These are phyloP conservation scores for Lepidocyrtinus sp. DNA, from an alignment of 2,888 invertebrate species.

Conservation along the genomic window DNA sequence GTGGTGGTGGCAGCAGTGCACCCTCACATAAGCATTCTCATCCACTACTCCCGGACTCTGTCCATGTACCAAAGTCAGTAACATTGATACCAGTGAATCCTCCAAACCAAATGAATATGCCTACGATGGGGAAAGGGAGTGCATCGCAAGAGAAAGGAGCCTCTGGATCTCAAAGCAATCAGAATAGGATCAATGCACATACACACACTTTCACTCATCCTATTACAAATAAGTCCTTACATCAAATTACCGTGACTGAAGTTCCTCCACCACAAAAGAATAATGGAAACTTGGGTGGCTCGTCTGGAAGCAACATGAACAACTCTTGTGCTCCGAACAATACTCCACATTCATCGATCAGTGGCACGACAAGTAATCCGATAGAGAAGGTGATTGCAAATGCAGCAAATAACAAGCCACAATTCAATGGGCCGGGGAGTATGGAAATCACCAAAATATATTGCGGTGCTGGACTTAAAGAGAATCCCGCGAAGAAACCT, in stretches of 20 bases:
- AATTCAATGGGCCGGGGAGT: conserved; percentile 70
- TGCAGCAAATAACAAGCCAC: conserved; percentile 64
- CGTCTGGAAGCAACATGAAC: conserved; percentile 9
- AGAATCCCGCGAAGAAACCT: conserved; percentile 66
- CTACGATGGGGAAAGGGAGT: conserved; percentile 29
- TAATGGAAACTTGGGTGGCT: conserved; percentile 18
- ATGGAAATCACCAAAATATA: conserved; percentile 70
- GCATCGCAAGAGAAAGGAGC: conserved; percentile 45
- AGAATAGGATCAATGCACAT: conserved; percentile 57
- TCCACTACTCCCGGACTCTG: conserved; percentile 68
- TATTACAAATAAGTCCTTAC: conserved; percentile 70
- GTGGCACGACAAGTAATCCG: conserved; percentile 56
- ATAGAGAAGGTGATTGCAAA: conserved; percentile 65
- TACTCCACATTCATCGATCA: conserved; percentile 37
- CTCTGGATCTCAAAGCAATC: conserved; percentile 53
- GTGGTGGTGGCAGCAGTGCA: conserved; percentile 24
- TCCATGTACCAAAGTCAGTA: conserved; percentile 70
- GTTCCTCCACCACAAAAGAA: conserved; percentile 68
- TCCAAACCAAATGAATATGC: conserved; percentile 58
- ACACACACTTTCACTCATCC: conserved; percentile 70
- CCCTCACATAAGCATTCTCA: conserved; percentile 61
- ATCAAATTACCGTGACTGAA: conserved; percentile 70
- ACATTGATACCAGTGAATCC: conserved; percentile 70
- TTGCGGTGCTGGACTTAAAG: conserved; percentile 55
- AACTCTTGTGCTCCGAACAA: conserved; percentile 15